Evolutionary conservation across 2,113 vertebrate genomes (phyloP).

Genomic region (Burhinus bistriatus): DNA sequence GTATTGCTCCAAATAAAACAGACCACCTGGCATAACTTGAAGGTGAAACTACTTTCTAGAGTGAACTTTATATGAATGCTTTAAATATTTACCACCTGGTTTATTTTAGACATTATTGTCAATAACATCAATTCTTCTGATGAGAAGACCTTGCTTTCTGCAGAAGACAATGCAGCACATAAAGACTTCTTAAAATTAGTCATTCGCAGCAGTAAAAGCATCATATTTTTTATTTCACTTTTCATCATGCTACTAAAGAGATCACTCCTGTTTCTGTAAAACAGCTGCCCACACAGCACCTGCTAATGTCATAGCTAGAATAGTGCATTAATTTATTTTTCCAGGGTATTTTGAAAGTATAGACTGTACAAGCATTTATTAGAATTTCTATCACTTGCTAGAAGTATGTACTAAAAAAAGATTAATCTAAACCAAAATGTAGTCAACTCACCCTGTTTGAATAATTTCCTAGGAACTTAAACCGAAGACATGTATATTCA

Average conservation of each 20-base stretch:
- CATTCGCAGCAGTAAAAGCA: not conserved
- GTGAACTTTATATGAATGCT: not conserved
- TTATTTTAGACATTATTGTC: not conserved
- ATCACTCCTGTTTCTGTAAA: constrained; percentile 25
- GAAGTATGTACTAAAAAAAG: not conserved
- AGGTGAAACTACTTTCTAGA: not conserved
- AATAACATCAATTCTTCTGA: not conserved
- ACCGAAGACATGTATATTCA: not conserved
- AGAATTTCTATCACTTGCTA: not conserved
- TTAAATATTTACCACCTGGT: not conserved
- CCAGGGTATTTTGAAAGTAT: constrained; percentile 13
- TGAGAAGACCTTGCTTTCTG: not conserved
- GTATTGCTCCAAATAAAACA: not conserved
- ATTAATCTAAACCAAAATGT: not conserved
- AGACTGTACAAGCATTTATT: not conserved
- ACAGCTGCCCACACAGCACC: constrained; percentile 56
- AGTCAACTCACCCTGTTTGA: not conserved
- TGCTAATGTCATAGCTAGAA: constrained; percentile 29
- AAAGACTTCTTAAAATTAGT: not conserved
- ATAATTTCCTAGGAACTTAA: not conserved
- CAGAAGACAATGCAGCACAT: not conserved
- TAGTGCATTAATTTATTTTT: not conserved
- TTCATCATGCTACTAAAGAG: not conserved
- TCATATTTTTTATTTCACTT: not conserved
- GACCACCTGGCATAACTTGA: rapidly evolving